These are phyloP conservation scores for Siderastrea radians DNA, from an alignment of 92 coral and sea anemone genomes.

Conservation along the genomic window DNA sequence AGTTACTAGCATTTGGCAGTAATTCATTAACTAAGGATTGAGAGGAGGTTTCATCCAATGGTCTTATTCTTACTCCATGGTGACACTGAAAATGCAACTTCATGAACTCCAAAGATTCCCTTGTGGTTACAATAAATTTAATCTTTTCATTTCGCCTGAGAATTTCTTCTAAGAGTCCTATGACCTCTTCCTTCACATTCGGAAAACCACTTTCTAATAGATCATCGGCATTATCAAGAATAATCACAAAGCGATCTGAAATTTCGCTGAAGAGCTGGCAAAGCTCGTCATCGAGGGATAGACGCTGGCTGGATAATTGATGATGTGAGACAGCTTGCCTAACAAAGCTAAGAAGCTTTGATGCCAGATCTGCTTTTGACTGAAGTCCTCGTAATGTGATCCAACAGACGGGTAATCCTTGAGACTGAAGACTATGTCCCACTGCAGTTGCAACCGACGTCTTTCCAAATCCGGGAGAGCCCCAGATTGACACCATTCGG, in stretches of 20 bases:
- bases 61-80: too few relatives aligned
- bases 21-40: too few relatives aligned
- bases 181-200: not conserved
- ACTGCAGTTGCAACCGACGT: constrained; percentile 38
- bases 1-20: too few relatives aligned
- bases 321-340: not conserved
- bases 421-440: constrained; percentile 25
- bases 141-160: not conserved
- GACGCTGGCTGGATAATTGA: not conserved
- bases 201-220: constrained; percentile 2
- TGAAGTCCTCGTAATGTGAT: constrained; percentile 3
- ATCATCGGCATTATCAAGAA: constrained; percentile 54
- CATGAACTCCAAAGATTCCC: too few relatives aligned
- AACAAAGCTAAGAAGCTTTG: constrained; percentile 1
- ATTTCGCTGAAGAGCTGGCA: constrained; percentile 1
- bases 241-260: not conserved
- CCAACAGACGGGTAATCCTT: constrained; percentile 32
- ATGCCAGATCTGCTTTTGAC: constrained; percentile 16
- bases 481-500: constrained; percentile 39
- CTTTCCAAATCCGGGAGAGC: constrained; percentile 58
- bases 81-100: too few relatives aligned
- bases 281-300: constrained; percentile 10
- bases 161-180: constrained; percentile 15
- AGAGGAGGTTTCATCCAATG: too few relatives aligned
- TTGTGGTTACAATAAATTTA: not conserved